Conservation (phyloP, 2,888 invertebrate genomes). For the Hyalella azteca region DNA sequence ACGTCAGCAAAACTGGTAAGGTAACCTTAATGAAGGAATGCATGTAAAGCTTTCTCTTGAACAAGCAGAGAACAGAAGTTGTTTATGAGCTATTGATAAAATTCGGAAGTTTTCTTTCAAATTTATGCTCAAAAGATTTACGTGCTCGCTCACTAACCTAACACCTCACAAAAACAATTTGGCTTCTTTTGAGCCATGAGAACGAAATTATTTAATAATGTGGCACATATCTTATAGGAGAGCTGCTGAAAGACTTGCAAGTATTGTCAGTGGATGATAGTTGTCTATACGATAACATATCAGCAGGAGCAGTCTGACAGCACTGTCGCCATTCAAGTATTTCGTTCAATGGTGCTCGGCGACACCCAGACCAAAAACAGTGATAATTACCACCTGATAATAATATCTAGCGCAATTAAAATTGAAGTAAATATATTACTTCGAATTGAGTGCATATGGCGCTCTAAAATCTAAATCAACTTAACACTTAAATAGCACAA, state of each 20-base stretch:
- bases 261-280: not conserved
- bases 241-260: not conserved
- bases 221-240: not conserved
- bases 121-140: not conserved
- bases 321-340: constrained; percentile 1
- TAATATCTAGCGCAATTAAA: not conserved
- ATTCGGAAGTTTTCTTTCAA: too few relatives aligned
- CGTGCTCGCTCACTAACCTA: not conserved
- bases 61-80: too few relatives aligned
- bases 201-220: not conserved
- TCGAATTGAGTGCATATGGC: not conserved
- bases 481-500: not conserved
- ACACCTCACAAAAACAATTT: not conserved
- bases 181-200: not conserved
- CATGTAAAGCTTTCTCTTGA: too few relatives aligned
- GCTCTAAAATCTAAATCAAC: not conserved
- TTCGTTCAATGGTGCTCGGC: not conserved
- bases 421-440: not conserved
- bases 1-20: too few relatives aligned
- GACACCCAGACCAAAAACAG: not conserved
- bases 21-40: too few relatives aligned
- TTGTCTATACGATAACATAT: not conserved
- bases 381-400: not conserved
- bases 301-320: not conserved
- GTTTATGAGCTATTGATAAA: too few relatives aligned